Base-by-base conservation (phyloP, 1,140 invertebrate species). In the Drosophila busckii region DNA sequence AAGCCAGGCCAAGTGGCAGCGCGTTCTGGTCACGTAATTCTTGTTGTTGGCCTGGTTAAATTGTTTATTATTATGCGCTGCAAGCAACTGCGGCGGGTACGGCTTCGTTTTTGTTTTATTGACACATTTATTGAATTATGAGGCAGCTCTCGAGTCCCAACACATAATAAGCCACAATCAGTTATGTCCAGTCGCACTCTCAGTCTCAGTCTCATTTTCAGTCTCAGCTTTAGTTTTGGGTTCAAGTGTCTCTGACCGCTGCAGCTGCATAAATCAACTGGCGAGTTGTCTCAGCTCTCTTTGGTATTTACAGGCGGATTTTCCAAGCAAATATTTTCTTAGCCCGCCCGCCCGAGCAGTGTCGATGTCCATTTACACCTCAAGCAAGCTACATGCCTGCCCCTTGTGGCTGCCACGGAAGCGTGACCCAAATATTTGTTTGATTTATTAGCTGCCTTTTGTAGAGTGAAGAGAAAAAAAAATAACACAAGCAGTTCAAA, bases 371-470 rank as follows among this genome's bases (percentile, higher is more conserved):
- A 76, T 75, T 75, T 53, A 48, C 70, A 69, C 64, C 70, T 59
- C 28, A 6, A 2, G 9, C n/a, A 44, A 15, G 1, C 40, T 26
- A n/a, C 3, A 42, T 25, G 23, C 52, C 16, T 45, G 28, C 17
- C 6, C 44, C 53, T 16, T 66, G 20, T 35, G 40, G 25, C 8
- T 22, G 20, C 35, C 68, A 71, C 73, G 75, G 75, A 80, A 80
- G 60, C 75, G 75, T 80, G 75, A 80, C 75, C 75, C 75, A 80
- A 80, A 80, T 80, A 80, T 82, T 82, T 80, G 75, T 78, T 80
- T 80, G 75, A 80, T 80, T 80, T 80, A 80, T 80, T 82, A 80
- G 59, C 75, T 80, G 62, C 31, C n/a, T 15, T 52, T 37, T 63
- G 65, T 49, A 68, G 50, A 61, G 64, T 58, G 53, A 38, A 40